Percentiles rank a stretch among this genome's conserved stretches.
Evolutionary conservation across 2,888 invertebrate species (phyloP).

Genomic region (Synanthedon tipuliformis): DNA sequence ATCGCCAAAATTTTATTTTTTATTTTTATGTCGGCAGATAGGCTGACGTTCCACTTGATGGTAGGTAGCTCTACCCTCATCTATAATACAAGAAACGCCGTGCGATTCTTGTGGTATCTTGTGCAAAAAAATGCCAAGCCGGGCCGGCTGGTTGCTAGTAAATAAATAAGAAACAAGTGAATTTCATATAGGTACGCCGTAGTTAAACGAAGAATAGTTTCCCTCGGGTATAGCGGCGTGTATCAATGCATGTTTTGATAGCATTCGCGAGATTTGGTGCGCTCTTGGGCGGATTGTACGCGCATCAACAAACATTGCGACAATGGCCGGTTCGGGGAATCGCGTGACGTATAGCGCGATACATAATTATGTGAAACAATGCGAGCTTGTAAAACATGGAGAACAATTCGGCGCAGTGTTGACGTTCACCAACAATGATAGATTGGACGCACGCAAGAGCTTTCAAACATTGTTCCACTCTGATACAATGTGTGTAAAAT

Average conservation of each 20-base stretch:
- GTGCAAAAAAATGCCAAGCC: too few species aligned
- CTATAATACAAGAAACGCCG: too few species aligned
- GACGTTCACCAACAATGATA: slow-evolving; percentile 18
- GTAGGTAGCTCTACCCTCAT: too few species aligned
- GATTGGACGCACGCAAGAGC: slow-evolving; percentile 40
- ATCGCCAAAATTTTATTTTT: too few species aligned
- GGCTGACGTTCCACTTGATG: too few species aligned
- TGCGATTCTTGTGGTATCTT: too few species aligned
- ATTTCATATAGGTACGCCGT: too few species aligned
- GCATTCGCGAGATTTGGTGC: slow-evolving; percentile 54
- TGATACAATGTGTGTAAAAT: slow-evolving; percentile 2
- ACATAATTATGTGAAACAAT: slow-evolving; percentile 63
- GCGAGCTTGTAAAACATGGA: slow-evolving; percentile 59
- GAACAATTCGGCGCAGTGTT: slow-evolving; percentile 41
- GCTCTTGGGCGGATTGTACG: slow-evolving; percentile 37
- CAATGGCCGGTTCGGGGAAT: slow-evolving; percentile 56
- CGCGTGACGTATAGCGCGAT: slow-evolving; percentile 46
- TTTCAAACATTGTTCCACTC: slow-evolving; percentile 35
- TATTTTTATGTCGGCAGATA: too few species aligned
- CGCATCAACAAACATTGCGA: slow-evolving; percentile 58
- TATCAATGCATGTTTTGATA: slow-evolving; percentile 18
- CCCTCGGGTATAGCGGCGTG: not conserved
- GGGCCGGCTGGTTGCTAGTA: too few species aligned
- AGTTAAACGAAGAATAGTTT: not conserved
- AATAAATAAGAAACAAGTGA: too few species aligned